Percentiles rank a stretch among this genome's conserved stretches.
Conservation (phyloP, 64 coral and sea anemone genomes). For the Montipora sp. region DNA sequence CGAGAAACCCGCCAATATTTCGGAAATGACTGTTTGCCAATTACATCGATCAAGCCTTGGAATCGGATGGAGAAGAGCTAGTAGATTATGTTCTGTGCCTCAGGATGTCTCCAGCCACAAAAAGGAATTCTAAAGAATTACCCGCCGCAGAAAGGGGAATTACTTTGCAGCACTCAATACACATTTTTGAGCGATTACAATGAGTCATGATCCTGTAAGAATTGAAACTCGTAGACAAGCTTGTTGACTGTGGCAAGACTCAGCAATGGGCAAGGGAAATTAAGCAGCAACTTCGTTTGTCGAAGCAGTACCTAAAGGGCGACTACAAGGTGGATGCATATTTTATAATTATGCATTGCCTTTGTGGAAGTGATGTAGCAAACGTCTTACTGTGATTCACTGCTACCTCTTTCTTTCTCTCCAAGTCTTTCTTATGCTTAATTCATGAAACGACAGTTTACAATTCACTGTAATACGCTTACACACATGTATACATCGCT, state of each 20-base stretch:
- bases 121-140: too few relatives aligned
- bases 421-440: constrained; percentile 59
- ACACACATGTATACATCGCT: constrained; percentile 2
- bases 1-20: too few relatives aligned
- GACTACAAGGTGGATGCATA: not conserved
- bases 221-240: constrained; percentile 5
- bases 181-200: not conserved
- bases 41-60: not conserved
- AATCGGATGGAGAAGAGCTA: constrained; percentile 1
- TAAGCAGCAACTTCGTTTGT: constrained; percentile 42
- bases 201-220: not conserved
- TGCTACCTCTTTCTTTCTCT: constrained; percentile 34
- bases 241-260: constrained; percentile 38
- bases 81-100: not conserved
- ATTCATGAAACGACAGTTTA: not conserved
- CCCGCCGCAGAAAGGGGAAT: too few relatives aligned
- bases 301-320: constrained; percentile 62
- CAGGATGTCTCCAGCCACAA: not conserved
- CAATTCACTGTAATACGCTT: constrained; percentile 17
- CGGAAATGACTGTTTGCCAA: too few relatives aligned
- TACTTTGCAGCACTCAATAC: constrained; percentile 10
- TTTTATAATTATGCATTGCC: not conserved
- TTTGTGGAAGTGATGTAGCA: too few relatives aligned
- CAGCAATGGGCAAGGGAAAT: constrained; percentile 13
- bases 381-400: too few relatives aligned